Evolutionary conservation across 1,140 invertebrate species (phyloP), one percentile per base, ranked within the genome.

Genomic region (Coenobita brevimanus): DNA sequence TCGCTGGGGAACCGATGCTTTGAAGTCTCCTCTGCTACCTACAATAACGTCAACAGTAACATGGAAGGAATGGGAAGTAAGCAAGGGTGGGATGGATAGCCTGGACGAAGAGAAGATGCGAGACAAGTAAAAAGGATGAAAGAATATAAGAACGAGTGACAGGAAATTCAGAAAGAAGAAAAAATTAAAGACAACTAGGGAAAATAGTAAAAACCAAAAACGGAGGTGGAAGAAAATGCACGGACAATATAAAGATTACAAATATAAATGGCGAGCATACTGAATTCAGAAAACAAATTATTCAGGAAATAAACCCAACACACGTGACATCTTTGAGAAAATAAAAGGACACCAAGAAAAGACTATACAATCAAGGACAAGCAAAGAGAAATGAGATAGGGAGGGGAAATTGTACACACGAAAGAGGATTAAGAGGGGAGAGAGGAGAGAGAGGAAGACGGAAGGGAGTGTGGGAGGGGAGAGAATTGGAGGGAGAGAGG

Each of bases 341-440:
- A n/a, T n/a, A n/a, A 43, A 24, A 24, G 24, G 30, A 21, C 17
- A 79, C 15, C 10, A 54, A 41, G 15, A 57, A 17, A 21, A 15
- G 17, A 33, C 10, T 30, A 33, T n/a, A 38, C 30, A 41, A 41
- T 15, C n/a, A 21, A 15, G 71, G 36, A 8, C 30, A 41, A 41
- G 71, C 13, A 41, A 33, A 67, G 62, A 30, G 8, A 73, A 8
- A 6, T 21, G 13, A 10, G 33, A 73, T 38, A 3, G 33, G 69
- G n/a, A 73, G 38, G 38, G 36, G 69, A 21, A 27, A 33, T 27
- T 27, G 38, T 21, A 33, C 15, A 17, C 50, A 60, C 24, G 24
- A 21, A 81, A 30, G 54, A 81, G 36, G 79, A 33, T 33, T 15
- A 33, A 43, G 24, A 62, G 79, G 79, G 30, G 27, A 64, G 36